phyloP scores from a whole-genome alignment of 2,113 vertebrate species.

The Sigmodon hispidus region DNA sequence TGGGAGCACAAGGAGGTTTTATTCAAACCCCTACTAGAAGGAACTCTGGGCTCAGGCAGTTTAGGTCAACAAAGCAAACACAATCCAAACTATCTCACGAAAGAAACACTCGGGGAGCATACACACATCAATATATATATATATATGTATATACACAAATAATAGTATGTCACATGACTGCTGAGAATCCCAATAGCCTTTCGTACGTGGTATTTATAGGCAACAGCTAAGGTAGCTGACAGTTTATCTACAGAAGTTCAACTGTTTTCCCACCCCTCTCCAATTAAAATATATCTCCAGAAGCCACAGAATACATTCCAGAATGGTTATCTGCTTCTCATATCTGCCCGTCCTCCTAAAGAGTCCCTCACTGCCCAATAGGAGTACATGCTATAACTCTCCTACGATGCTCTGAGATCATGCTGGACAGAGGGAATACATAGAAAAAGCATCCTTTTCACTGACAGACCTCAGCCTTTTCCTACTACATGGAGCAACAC shows the following conservation, averaged over 20 bases:
- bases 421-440: background rate
- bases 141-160: background rate
- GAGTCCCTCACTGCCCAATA: conserved; percentile 38
- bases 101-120: background rate
- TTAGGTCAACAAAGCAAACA: conserved; percentile 46
- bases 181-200: conserved; percentile 46
- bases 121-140: background rate
- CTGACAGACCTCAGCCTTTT: conserved; percentile 31
- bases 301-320: conserved; percentile 74
- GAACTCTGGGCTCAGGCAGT: conserved; percentile 10
- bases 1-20: conserved; percentile 73
- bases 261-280: conserved; percentile 72
- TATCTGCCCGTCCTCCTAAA: conserved; percentile 48
- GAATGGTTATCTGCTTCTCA: conserved; percentile 60
- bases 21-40: conserved; percentile 28
- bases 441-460: background rate
- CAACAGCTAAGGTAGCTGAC: conserved; percentile 70
- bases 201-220: conserved; percentile 75
- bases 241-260: conserved; percentile 73
- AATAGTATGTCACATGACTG: background rate
- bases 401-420: conserved; percentile 31
- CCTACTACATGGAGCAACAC: background rate
- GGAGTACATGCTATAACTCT: background rate
- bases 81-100: conserved; percentile 30
- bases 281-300: conserved; percentile 79